Percentiles rank a stretch among this genome's conserved stretches.
phyloP scores from a whole-genome alignment of 2,113 vertebrate species.

The Hippotragus niger region DNA sequence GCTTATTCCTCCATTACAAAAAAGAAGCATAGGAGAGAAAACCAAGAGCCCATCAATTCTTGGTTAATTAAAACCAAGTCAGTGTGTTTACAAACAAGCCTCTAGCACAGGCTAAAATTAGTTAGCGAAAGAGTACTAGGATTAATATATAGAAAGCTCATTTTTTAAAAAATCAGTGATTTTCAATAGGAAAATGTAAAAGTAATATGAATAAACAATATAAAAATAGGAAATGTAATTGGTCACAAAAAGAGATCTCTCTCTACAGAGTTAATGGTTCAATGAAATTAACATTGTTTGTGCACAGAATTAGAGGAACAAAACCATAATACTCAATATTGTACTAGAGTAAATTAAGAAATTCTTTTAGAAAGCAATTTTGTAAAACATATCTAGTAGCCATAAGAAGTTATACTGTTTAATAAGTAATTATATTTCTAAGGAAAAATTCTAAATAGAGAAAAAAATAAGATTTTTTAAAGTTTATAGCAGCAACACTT shows the following conservation, averaged over 20 bases:
- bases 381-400: neutral
- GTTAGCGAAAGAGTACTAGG: neutral
- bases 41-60: neutral
- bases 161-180: neutral
- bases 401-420: neutral
- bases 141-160: neutral
- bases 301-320: neutral
- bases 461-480: neutral
- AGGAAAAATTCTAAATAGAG: neutral
- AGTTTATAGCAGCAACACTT: neutral
- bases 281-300: neutral
- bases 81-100: neutral
- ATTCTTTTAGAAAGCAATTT: neutral
- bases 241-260: neutral
- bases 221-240: neutral
- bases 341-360: neutral
- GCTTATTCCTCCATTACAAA: neutral
- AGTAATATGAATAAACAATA: neutral
- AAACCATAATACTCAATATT: neutral
- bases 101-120: neutral
- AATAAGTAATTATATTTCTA: neutral
- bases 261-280: neutral
- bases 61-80: neutral
- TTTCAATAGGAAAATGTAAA: neutral
- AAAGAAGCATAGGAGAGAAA: neutral